phyloP scores from a whole-genome alignment of 2,888 invertebrate genomes.

The Boloria euphrosyne region DNA sequence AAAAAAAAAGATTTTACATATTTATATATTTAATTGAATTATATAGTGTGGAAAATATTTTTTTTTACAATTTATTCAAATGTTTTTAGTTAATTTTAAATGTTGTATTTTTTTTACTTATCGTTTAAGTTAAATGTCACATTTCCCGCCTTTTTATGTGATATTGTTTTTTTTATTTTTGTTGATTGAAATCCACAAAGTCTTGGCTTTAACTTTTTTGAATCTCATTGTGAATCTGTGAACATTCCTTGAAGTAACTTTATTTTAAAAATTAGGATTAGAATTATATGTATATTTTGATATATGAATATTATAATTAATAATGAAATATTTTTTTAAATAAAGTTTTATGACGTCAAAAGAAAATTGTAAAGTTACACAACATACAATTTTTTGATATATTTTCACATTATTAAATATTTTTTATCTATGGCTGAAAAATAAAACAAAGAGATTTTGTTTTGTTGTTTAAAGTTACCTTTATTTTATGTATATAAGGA shows the following conservation, averaged over 20 bases:
- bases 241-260: slow-evolving; percentile 17
- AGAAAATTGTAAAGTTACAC: no score
- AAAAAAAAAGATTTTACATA: neutral
- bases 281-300: no score
- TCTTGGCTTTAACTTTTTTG: slow-evolving; percentile 17
- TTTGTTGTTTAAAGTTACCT: no score
- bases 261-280: neutral
- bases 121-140: neutral
- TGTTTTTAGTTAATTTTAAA: neutral
- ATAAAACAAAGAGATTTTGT: no score
- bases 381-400: no score
- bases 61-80: neutral
- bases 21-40: neutral
- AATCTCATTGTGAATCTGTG: slow-evolving; percentile 18
- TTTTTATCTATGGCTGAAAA: no score
- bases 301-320: no score
- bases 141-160: slow-evolving; percentile 14
- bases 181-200: neutral
- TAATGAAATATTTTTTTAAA: no score
- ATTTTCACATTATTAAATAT: no score
- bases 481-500: no score
- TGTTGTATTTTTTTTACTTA: neutral
- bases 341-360: no score
- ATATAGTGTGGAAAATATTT: no score
- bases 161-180: neutral